These are phyloP conservation scores for Anguilla marmorata DNA, from an alignment of 2,797 vertebrate genomes.

Conservation along the genomic window DNA sequence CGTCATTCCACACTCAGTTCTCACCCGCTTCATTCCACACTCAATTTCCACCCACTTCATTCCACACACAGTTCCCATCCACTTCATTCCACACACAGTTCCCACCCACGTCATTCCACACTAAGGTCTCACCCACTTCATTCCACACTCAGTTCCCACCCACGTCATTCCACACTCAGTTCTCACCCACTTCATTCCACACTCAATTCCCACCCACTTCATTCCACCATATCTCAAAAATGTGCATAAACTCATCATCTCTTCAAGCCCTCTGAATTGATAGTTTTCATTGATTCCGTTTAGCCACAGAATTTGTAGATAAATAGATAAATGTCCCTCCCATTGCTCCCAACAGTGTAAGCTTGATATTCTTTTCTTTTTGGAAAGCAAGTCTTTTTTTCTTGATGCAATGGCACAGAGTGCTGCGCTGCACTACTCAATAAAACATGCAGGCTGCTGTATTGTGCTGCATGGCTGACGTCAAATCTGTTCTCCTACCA, in stretches of 20 bases:
- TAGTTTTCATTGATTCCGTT: conserved; percentile 50
- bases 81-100: background rate
- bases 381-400: conserved; percentile 34
- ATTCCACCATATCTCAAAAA: background rate
- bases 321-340: conserved; percentile 36
- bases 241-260: background rate
- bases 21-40: too few relatives aligned
- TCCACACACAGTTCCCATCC: background rate
- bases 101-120: too few relatives aligned
- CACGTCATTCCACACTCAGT: too few relatives aligned
- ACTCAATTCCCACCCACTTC: background rate
- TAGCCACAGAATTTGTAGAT: conserved; percentile 55
- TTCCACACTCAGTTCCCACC: too few relatives aligned
- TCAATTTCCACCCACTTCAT: too few relatives aligned
- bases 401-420: conserved; percentile 49
- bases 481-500: conserved; percentile 65
- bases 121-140: too few relatives aligned
- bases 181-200: too few relatives aligned
- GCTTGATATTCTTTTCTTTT: conserved; percentile 34
- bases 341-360: conserved; percentile 17
- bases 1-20: too few relatives aligned
- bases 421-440: conserved; percentile 68
- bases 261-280: background rate
- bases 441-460: conserved; percentile 71
- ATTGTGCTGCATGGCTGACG: conserved; percentile 60